Evolutionary conservation across 2,797 vertebrate genomes (phyloP), one percentile per base, ranked within the genome.

Genomic region (Chelmon rostratus): DNA sequence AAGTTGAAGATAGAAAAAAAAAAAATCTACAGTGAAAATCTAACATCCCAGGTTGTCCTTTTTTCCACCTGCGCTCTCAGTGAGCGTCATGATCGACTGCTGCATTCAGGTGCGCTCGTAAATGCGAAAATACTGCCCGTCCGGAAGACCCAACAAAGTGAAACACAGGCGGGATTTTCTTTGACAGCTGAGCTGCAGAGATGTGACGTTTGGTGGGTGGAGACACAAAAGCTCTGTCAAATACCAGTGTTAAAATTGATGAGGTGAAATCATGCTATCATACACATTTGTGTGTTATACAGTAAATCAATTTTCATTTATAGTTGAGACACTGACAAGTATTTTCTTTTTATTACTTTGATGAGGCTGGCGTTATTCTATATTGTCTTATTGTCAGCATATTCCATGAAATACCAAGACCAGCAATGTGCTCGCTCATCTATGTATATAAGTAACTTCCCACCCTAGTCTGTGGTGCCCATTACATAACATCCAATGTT

Each of bases 171-270:
- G 31, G 37, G 31, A 25, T 77, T 56, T 69, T 61, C 64, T 88
- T 59, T 85, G 86, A 90, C 84, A 79, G 76, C 81, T 54, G 81
- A 84, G 67, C 68, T 57, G 59, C 68, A 38, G 57, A 80, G 68
- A 77, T 50, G 85, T 93, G 92, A 93, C 91, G 93, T 86, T 79
- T 38, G 23, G 89, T 81, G 88, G 92, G 91, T 69, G 91, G 91
- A 85, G 93, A 89, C 54, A 25, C 6, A 2, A 59, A 35, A 46
- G 56, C 54, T 61, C 76, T 23, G 35, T 54, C 57, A 84, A 28
- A 28, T 12, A 12, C 46, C 19, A 72, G 12, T 28, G 71, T 35
- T 42, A 49, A 50, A 67, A 38, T 52, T 66, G 62, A 47, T 63
- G 74, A 18, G 68, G 38, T 50, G 35, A 54, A 78, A 54, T 52